phyloP scores from a whole-genome alignment of 1,140 invertebrate genomes.

The Drosophila kepulauana region DNA sequence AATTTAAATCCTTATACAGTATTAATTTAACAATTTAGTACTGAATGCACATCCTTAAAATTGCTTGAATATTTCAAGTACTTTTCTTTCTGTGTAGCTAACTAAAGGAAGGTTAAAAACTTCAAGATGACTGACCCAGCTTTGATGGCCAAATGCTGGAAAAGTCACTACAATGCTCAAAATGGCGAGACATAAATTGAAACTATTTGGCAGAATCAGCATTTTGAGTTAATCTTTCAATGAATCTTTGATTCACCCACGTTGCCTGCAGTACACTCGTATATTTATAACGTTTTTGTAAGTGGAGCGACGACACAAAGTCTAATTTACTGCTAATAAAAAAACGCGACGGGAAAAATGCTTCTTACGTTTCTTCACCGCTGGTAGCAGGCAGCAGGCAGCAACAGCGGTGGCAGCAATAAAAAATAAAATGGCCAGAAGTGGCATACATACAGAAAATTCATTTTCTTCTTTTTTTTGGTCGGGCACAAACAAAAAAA shows the following conservation, averaged over 20 bases:
- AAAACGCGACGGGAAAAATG: slow-evolving; percentile 39
- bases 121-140: too few species aligned
- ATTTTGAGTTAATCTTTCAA: not conserved
- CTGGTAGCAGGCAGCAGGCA: not conserved
- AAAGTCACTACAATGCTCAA: not conserved
- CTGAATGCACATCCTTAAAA: too few species aligned
- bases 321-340: slow-evolving; percentile 68
- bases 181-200: not conserved
- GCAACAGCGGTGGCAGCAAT: slow-evolving; percentile 13
- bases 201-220: not conserved
- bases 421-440: slow-evolving; percentile 45
- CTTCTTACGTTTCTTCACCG: slow-evolving; percentile 17
- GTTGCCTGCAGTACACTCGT: slow-evolving; percentile 8
- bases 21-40: too few species aligned
- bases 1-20: too few species aligned
- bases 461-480: slow-evolving; percentile 28
- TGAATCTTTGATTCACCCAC: slow-evolving; percentile 15
- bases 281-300: slow-evolving; percentile 45
- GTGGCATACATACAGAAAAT: slow-evolving; percentile 31
- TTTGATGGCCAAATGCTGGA: not conserved
- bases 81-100: not conserved
- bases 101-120: not conserved
- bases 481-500: not conserved
- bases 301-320: slow-evolving; percentile 52
- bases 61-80: too few species aligned